Conservation (phyloP, 2,113 vertebrate genomes). For the Hypomesus transpacificus region DNA sequence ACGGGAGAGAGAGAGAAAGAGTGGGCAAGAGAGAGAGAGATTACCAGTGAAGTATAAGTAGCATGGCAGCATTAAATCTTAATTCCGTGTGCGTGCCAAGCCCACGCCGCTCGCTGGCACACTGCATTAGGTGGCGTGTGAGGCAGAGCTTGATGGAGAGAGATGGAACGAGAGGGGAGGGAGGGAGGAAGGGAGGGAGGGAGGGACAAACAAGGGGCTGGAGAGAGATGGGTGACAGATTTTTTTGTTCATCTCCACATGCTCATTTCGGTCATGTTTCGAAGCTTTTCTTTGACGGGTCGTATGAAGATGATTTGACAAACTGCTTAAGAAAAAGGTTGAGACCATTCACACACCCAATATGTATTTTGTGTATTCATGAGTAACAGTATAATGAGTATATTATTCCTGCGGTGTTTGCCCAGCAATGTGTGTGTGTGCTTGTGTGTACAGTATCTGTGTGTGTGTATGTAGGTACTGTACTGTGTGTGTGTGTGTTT, state of each 20-base stretch:
- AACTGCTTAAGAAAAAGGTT: neutral
- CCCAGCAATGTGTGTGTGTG: neutral
- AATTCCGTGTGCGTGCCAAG: constrained; percentile 45
- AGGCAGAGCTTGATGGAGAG: constrained; percentile 30
- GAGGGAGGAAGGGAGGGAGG: constrained; percentile 18
- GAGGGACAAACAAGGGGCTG: constrained; percentile 10
- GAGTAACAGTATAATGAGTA: too few relatives aligned
- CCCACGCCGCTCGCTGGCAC: constrained; percentile 32
- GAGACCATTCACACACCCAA: too few relatives aligned
- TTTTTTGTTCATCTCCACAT: neutral
- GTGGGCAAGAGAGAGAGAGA: neutral
- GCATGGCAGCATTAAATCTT: constrained; percentile 46
- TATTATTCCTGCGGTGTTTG: constrained; percentile 22
- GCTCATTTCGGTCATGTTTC: neutral
- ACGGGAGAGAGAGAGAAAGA: neutral
- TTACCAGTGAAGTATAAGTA: constrained; percentile 33
- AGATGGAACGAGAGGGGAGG: constrained; percentile 44
- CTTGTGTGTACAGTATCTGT: constrained; percentile 10
- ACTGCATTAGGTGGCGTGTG: constrained; percentile 37
- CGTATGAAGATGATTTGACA: neutral
- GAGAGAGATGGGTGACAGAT: constrained; percentile 19
- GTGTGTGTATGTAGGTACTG: neutral
- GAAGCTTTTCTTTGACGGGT: neutral
- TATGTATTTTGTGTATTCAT: neutral
- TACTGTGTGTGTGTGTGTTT: constrained; percentile 4